Evolutionary conservation across 2,113 vertebrate genomes (phyloP).

Genomic region (Nettapus auritus): DNA sequence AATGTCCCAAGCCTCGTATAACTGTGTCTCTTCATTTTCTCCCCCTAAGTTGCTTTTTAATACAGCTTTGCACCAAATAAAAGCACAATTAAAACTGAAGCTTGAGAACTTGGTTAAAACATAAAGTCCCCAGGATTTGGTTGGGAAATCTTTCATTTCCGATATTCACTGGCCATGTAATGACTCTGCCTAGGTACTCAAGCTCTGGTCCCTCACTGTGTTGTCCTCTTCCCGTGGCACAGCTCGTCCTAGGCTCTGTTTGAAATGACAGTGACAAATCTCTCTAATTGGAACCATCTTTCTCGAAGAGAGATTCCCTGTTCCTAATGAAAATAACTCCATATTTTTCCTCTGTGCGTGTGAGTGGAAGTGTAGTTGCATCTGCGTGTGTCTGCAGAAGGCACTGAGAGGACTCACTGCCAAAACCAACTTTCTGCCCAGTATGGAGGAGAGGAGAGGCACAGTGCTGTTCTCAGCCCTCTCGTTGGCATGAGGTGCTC

Average conservation of each 20-base stretch:
- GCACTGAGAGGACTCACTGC: neutral
- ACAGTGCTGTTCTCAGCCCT: neutral
- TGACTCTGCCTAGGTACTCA: neutral
- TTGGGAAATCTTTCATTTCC: neutral
- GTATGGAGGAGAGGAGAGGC: neutral
- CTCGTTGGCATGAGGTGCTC: neutral
- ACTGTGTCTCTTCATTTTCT: neutral
- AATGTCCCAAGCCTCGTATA: neutral
- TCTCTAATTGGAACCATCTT: neutral
- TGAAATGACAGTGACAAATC: neutral
- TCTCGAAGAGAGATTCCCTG: neutral
- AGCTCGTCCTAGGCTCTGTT: neutral
- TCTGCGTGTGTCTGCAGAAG: neutral
- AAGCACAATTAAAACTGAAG: neutral
- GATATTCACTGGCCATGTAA: neutral
- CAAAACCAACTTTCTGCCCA: neutral
- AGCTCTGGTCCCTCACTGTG: neutral
- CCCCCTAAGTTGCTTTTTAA: neutral
- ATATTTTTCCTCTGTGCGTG: accelerated
- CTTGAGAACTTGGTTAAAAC: neutral
- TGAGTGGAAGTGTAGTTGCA: neutral
- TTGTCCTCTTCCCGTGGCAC: neutral
- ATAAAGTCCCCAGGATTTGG: neutral
- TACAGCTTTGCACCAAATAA: neutral
- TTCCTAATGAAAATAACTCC: neutral